Evolutionary conservation across 2,888 invertebrate genomes (phyloP), one percentile per base, ranked within the genome.

Genomic region (Pelosia muscerda): DNA sequence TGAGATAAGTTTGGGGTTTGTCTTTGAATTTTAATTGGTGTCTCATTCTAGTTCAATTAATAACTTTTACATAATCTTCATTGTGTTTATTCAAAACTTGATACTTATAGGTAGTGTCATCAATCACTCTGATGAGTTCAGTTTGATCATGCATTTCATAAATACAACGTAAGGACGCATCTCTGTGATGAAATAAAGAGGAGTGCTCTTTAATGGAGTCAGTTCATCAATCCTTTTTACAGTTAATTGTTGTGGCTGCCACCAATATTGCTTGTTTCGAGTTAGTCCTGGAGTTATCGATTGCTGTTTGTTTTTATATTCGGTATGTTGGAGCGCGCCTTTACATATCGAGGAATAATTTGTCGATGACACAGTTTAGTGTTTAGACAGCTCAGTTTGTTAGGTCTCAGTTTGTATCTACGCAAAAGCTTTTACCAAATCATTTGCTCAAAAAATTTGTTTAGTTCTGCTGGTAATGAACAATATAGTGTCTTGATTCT

Each of bases 1-100:
- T 66, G 65, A 81, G 78, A 77, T 84, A 78, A 79, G 65, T 69
- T 71, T 65, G 62, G 64, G 66, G 42, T 74, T 73, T 71, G 68
- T 69, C 76, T 80, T 79, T 76, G 73, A 75, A 76, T 80, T 76
- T 76, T 82, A 80, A 82, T 80, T 76, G 68, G 65, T 67, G 58
- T 57, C 69, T 54, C 54, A 64, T 69, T 65, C 49, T 54, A 58
- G 53, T 58, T 57, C 54, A 54, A 65, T 34, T 59, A 63, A 67
- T 25, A 34, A 38, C 56, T 54, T 42, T 22, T 19, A 25, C 23
- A 53, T 59, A 31, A 25, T 65, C 13, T 26, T 28, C 38, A n/a
- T 15, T 55, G 31, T 57, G 28, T 28, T n/a, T 62, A 28, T 28
- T 53, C 3, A 49, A n/a, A 28, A 49, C 13, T 28, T 62, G 60